phyloP scores from a whole-genome alignment of 2,888 invertebrate genomes.

The Charanyca ferruginea region DNA sequence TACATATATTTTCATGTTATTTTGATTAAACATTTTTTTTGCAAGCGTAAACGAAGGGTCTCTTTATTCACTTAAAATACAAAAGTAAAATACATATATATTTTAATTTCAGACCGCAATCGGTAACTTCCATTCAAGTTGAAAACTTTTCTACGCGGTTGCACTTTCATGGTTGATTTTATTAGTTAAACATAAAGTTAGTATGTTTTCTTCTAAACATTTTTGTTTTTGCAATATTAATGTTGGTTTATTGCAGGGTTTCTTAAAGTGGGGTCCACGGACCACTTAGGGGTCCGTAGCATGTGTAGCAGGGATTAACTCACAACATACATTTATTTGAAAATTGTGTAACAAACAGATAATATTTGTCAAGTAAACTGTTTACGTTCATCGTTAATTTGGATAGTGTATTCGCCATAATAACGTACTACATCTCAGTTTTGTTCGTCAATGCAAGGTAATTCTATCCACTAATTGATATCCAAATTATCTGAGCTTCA shows the following conservation, averaged over 20 bases:
- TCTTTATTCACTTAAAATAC: slow-evolving; percentile 12
- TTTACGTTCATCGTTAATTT: not conserved
- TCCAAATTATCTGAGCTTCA: too few relatives aligned
- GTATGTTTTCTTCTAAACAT: not conserved
- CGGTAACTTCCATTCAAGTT: slow-evolving; percentile 18
- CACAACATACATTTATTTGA: too few relatives aligned
- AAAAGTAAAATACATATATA: slow-evolving; percentile 31
- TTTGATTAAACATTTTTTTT: slow-evolving; percentile 35
- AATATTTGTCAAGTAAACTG: too few relatives aligned
- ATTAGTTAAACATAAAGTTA: slow-evolving; percentile 17
- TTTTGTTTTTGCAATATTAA: not conserved
- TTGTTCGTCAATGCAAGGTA: not conserved
- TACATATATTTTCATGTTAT: slow-evolving; percentile 19
- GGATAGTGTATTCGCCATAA: not conserved
- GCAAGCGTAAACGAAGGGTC: slow-evolving; percentile 6
- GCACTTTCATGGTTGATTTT: slow-evolving; percentile 37
- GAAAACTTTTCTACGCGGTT: slow-evolving; percentile 26
- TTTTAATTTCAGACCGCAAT: slow-evolving; percentile 37
- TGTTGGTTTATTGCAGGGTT: too few relatives aligned
- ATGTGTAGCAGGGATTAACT: too few relatives aligned
- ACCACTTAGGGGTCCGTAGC: too few relatives aligned
- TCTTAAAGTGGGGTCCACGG: too few relatives aligned
- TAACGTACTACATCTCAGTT: not conserved
- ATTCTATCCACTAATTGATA: slow-evolving; percentile 12
- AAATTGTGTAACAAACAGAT: too few relatives aligned